These are phyloP conservation scores for Diadema setosum DNA, from an alignment of 35 echinoderm and acorn worm genomes.

Conservation along the genomic window DNA sequence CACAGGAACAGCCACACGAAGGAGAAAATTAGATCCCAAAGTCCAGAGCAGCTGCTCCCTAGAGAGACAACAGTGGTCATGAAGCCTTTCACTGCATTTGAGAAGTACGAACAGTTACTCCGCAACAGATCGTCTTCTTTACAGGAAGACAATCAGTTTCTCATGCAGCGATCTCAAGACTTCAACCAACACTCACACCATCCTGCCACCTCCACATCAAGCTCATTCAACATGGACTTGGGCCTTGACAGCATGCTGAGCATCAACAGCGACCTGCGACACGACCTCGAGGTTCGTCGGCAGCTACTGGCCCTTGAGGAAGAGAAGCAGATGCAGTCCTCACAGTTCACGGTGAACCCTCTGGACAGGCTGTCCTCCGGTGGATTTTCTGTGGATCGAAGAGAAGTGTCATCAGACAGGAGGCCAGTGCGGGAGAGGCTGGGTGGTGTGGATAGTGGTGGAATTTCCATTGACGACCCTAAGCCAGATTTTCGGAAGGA, in stretches of 20 bases:
- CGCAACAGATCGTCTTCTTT: not conserved
- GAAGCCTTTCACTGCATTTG: not conserved
- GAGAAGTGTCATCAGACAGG: not conserved
- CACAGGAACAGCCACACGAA: not conserved
- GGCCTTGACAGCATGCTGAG: not conserved
- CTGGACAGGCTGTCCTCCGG: not conserved
- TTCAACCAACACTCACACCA: not conserved
- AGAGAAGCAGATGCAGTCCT: not conserved
- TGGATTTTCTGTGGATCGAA: not conserved
- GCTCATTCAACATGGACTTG: not conserved
- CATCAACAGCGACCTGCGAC: not conserved
- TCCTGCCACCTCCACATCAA: not conserved
- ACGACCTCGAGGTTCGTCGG: not conserved
- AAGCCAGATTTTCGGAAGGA: not conserved
- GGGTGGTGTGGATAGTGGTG: not conserved
- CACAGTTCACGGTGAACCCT: not conserved
- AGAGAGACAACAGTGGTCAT: not conserved
- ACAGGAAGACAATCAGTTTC: not conserved
- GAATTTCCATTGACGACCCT: not conserved
- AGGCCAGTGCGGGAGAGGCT: constrained; percentile 1
- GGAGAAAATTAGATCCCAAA: not conserved
- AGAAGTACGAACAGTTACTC: not conserved
- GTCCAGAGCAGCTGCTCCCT: not conserved
- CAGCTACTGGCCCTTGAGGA: not conserved
- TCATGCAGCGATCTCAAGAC: not conserved